phyloP scores from a whole-genome alignment of 2,113 vertebrate species.

The Grammomys surdaster region DNA sequence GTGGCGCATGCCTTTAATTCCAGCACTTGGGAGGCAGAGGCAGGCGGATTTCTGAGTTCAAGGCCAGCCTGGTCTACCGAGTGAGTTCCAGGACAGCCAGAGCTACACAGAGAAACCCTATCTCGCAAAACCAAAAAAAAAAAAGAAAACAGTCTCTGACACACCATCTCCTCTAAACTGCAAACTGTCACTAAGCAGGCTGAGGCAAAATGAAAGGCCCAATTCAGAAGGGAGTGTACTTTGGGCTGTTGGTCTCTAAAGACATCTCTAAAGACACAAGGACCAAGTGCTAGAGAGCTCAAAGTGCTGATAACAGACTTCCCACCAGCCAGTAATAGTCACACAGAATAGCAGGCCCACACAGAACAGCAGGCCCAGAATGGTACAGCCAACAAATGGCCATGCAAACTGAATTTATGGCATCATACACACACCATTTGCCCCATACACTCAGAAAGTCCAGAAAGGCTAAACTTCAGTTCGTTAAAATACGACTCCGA shows the following conservation, averaged over 20 bases:
- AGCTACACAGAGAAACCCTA: too few relatives aligned
- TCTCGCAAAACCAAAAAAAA: too few relatives aligned
- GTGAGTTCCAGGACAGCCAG: too few relatives aligned
- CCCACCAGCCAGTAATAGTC: background rate
- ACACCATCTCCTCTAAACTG: background rate
- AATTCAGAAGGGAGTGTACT: background rate
- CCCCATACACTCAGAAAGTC: background rate
- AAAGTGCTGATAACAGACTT: background rate
- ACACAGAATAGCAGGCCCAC: background rate
- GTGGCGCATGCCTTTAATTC: too few relatives aligned
- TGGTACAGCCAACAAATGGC: too few relatives aligned
- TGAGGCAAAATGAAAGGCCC: background rate
- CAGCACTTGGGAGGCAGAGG: too few relatives aligned
- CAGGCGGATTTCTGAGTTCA: too few relatives aligned
- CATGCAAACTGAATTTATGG: background rate
- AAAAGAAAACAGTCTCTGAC: background rate
- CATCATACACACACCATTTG: rapidly evolving
- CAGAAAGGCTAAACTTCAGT: background rate
- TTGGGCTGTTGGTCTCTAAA: background rate
- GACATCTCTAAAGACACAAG: background rate
- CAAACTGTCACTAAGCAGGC: background rate
- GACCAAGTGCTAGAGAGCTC: background rate
- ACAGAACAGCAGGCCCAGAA: background rate
- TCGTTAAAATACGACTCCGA: background rate
- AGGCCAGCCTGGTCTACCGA: too few relatives aligned